Conservation (phyloP, 1,140 invertebrate genomes). For the Coelopa frigida region DNA sequence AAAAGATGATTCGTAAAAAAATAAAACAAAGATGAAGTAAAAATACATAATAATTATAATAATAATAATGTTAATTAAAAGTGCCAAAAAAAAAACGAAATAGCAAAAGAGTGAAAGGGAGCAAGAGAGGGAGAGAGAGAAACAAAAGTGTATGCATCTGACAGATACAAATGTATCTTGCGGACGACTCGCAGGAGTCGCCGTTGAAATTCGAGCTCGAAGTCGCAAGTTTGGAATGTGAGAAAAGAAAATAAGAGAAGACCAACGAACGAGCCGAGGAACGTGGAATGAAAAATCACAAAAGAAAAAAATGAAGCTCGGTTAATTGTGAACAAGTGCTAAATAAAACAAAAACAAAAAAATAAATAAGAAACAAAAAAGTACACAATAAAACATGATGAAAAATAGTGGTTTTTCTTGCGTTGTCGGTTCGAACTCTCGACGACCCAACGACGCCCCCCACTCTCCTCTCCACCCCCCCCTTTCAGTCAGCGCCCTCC, state of each 20-base stretch:
- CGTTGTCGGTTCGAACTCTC: no score
- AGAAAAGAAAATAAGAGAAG: neutral
- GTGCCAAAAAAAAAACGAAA: no score
- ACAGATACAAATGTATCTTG: neutral
- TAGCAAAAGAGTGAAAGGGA: no score
- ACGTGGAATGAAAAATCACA: neutral
- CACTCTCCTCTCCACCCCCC: no score
- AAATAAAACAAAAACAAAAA: neutral
- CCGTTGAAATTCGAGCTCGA: neutral
- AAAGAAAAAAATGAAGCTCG: neutral
- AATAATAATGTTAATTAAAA: no score
- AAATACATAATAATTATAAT: no score
- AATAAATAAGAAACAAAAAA: neutral
- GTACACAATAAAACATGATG: neutral
- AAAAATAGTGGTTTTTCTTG: conserved; percentile 9
- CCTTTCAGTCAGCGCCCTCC: no score
- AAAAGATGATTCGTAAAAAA: no score
- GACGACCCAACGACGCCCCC: no score
- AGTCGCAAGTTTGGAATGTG: neutral
- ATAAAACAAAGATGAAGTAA: no score
- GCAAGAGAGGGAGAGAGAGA: no score
- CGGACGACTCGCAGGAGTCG: neutral
- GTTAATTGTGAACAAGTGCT: neutral
- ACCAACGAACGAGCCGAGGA: neutral
- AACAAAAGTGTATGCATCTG: neutral